Conservation (phyloP, 2,113 vertebrate genomes). For the Falcunculus frontatus region DNA sequence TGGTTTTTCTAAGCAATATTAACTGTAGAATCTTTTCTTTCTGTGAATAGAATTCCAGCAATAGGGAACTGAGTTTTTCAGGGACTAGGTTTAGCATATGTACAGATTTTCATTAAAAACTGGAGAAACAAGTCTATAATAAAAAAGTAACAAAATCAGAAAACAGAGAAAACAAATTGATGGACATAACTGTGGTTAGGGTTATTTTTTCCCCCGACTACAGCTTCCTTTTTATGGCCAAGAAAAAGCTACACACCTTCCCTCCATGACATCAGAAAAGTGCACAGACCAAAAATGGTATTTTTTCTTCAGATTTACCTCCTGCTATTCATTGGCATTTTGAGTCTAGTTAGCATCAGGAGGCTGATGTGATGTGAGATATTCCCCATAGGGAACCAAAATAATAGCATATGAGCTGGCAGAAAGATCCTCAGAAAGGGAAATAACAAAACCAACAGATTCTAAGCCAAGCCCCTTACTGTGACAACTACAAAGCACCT, state of each 20-base stretch:
- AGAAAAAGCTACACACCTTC: not conserved
- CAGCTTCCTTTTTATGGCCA: not conserved
- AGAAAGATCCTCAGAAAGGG: not conserved
- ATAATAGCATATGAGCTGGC: not conserved
- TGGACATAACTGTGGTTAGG: not conserved
- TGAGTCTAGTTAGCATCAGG: not conserved
- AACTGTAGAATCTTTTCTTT: not conserved
- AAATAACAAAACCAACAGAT: not conserved
- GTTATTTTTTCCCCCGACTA: rapidly evolving
- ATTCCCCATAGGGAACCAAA: not conserved
- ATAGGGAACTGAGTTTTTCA: not conserved
- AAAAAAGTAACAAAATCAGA: not conserved
- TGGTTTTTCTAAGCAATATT: not conserved
- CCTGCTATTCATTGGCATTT: not conserved
- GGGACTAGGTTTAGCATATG: not conserved
- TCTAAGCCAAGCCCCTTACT: not conserved
- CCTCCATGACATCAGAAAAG: not conserved
- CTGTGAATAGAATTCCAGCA: not conserved
- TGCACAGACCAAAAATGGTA: not conserved
- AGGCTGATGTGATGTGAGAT: not conserved
- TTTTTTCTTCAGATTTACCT: not conserved
- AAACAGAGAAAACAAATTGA: not conserved
- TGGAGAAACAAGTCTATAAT: not conserved
- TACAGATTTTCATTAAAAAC: not conserved
- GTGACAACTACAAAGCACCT: not conserved